Evolutionary conservation across 2,888 invertebrate genomes (phyloP).

Genomic region (Ctena decussata): DNA sequence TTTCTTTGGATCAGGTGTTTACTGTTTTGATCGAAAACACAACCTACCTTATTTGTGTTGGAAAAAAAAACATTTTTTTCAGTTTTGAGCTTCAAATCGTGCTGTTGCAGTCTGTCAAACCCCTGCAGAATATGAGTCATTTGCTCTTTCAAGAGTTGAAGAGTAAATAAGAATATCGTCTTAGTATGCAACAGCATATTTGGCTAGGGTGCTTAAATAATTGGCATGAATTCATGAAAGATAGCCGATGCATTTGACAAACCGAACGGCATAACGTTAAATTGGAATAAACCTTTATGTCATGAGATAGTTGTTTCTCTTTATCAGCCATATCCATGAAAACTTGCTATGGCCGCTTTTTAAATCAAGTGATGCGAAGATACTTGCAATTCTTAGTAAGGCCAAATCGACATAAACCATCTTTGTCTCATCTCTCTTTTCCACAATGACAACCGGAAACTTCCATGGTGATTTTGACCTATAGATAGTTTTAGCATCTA

Average conservation of each 20-base stretch:
- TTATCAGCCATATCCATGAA: not conserved
- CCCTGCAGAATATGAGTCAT: constrained; percentile 35
- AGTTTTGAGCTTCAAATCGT: no score
- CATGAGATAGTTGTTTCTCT: not conserved
- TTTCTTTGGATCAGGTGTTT: constrained; percentile 43
- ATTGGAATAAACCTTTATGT: constrained; percentile 32
- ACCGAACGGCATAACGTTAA: no score
- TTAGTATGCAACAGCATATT: not conserved
- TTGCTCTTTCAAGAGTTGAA: constrained; percentile 16
- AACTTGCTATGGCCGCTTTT: not conserved
- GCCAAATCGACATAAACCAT: not conserved
- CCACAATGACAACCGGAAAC: constrained; percentile 23
- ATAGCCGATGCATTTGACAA: constrained; percentile 36
- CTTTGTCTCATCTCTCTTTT: not conserved
- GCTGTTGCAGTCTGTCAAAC: constrained; percentile 34
- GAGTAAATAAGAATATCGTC: not conserved
- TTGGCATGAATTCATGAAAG: constrained; percentile 39
- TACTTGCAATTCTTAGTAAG: not conserved
- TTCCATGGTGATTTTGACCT: not conserved
- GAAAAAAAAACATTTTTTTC: constrained; percentile 39
- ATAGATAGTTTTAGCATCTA: constrained; percentile 19
- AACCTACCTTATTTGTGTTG: not conserved
- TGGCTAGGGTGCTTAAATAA: not conserved
- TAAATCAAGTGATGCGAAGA: not conserved
- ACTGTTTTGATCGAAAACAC: constrained; percentile 22